phyloP scores from a whole-genome alignment of 1,140 invertebrate genomes.

The Drosophila paulistorum region DNA sequence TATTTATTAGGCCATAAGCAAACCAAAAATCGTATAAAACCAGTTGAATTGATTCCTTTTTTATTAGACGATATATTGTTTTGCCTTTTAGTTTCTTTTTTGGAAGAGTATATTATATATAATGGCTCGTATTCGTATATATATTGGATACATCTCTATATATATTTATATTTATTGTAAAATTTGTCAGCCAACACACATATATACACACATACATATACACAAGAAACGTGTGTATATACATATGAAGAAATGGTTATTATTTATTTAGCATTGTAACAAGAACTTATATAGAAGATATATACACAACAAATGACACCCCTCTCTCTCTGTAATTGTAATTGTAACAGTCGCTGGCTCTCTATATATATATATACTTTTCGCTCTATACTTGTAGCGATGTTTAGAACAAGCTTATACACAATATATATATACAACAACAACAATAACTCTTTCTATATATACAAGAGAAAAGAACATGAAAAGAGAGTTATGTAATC shows the following conservation, averaged over 20 bases:
- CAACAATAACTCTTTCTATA: constrained; percentile 53
- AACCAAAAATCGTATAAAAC: constrained; percentile 40
- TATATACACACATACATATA: constrained; percentile 35
- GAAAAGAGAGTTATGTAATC: constrained; percentile 68
- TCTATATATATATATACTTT: constrained; percentile 46
- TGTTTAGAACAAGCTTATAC: constrained; percentile 56
- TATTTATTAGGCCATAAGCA: constrained; percentile 72
- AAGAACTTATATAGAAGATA: constrained; percentile 26
- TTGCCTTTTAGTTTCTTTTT: constrained; percentile 46
- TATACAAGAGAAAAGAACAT: constrained; percentile 34
- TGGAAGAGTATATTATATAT: constrained; percentile 16
- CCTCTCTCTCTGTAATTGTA: constrained; percentile 27
- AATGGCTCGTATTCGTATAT: constrained; percentile 6
- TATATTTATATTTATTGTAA: constrained; percentile 40
- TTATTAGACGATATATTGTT: constrained; percentile 14
- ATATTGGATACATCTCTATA: constrained; percentile 26
- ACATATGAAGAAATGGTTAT: constrained; percentile 51
- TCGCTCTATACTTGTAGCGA: constrained; percentile 76
- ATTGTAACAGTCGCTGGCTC: constrained; percentile 44
- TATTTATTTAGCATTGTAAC: constrained; percentile 54
- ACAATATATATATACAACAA: constrained; percentile 38
- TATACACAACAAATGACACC: constrained; percentile 30
- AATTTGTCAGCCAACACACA: constrained; percentile 46
- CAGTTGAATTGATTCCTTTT: constrained; percentile 51
- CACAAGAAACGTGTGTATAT: constrained; percentile 24